phyloP scores from a whole-genome alignment of 2,113 vertebrate species.

The Eudyptes chrysolophus region DNA sequence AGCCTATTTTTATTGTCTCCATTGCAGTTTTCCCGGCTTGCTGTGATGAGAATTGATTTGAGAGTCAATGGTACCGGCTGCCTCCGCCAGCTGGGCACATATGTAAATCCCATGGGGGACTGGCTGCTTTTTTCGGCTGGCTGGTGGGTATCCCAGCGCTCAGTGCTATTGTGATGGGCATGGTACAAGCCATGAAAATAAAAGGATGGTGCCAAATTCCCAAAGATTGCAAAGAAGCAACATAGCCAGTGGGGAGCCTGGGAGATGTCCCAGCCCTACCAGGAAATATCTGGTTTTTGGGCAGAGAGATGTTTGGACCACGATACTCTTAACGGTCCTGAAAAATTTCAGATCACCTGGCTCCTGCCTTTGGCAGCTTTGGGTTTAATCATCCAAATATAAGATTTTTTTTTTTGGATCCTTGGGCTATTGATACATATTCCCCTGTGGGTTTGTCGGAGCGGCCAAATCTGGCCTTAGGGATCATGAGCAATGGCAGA shows the following conservation, averaged over 20 bases:
- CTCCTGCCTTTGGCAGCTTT: not conserved
- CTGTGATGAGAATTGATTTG: not conserved
- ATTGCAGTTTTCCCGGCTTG: not conserved
- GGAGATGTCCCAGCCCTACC: not conserved
- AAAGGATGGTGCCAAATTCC: not conserved
- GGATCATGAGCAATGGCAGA: not conserved
- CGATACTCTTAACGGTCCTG: not conserved
- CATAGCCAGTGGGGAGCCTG: not conserved
- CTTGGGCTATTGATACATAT: not conserved
- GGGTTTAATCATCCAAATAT: not conserved
- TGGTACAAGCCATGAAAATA: not conserved
- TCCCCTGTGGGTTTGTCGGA: not conserved
- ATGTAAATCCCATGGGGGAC: not conserved
- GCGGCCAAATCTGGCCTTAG: not conserved
- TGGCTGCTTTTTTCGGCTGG: not conserved
- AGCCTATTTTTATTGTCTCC: not conserved
- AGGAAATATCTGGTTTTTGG: fast-evolving
- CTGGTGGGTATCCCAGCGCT: no score
- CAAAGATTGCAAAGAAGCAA: not conserved
- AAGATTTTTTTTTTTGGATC: not conserved
- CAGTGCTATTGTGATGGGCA: no score
- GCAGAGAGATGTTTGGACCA: not conserved
- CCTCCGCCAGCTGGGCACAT: not conserved
- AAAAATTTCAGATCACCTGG: not conserved
- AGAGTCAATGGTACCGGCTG: fast-evolving